These are phyloP conservation scores for Lysiphlebus fabarum DNA, from an alignment of 1,140 invertebrate species.

Conservation along the genomic window DNA sequence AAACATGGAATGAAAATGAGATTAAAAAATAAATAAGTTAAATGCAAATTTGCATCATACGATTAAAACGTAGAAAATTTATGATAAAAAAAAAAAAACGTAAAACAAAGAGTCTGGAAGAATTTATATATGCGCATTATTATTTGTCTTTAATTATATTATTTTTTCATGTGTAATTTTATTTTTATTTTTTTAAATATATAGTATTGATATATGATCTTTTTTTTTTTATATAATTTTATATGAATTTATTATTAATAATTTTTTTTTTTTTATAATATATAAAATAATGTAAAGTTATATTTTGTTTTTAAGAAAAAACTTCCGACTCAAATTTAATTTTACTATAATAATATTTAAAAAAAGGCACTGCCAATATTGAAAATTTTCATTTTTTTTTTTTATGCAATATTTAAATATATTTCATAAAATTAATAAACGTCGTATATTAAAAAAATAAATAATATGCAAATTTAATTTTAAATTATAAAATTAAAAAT, in stretches of 20 bases:
- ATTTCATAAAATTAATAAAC: too few relatives aligned
- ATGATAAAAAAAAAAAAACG: constrained; percentile 1
- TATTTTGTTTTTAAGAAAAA: neutral
- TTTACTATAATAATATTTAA: constrained; percentile 19
- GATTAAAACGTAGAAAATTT: constrained; percentile 23
- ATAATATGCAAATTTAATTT: too few relatives aligned
- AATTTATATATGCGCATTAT: constrained; percentile 12
- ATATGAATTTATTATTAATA: constrained; percentile 15
- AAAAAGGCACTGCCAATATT: constrained; percentile 4
- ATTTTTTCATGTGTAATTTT: too few relatives aligned
- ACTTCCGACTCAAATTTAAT: constrained; percentile 16
- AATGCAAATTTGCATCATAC: neutral
- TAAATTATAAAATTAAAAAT: too few relatives aligned
- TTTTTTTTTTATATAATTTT: constrained; percentile 19
- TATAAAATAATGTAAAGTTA: constrained; percentile 2
- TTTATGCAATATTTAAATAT: too few relatives aligned
- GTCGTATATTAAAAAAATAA: constrained; percentile 7
- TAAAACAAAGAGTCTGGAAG: constrained; percentile 17
- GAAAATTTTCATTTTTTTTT: too few relatives aligned
- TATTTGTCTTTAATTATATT: constrained; percentile 13
- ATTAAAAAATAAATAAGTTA: constrained; percentile 9
- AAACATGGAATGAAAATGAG: neutral
- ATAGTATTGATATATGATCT: constrained; percentile 18
- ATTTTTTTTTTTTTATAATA: constrained; percentile 5
- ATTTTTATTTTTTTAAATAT: neutral